Base-by-base conservation (phyloP, 2,797 vertebrate genomes). In the Numenius phaeopus region DNA sequence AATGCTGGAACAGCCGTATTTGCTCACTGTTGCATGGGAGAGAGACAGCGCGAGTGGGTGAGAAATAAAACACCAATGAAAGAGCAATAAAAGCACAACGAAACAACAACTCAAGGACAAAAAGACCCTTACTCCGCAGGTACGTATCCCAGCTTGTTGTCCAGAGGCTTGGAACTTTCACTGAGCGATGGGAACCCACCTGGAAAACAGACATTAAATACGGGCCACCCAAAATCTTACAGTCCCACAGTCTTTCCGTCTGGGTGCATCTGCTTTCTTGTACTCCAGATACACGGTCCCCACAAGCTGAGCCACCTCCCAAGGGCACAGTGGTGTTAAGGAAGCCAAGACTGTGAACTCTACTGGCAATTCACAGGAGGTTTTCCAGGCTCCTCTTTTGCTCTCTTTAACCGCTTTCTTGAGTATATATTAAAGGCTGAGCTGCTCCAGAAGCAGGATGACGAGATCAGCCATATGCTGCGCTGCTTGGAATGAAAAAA, bases 1-100 rank as follows among this genome's bases (percentile, higher is more conserved):
- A 66, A 11, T n/a, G 97, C 59, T 97, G 97, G 92, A 98, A 91
- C 81, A 92, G 91, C 23, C 84, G 97, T 29, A 98, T 78, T 57
- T 98, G 98, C 78, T 99, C 98, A 3, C 99, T 99, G 64, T 26
- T 5, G 44, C 59, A 50, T 7, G 50, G 58, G 20, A 81, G 39
- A 89, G 59, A 44, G 44, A 27, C 6, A 5, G 16, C 8, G 0
- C 19, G 7, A 72, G 59, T 37, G 30, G 14, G n/a, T 15, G 76
- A 44, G 17, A 21, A 90, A 26, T 22, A 23, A 13, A 11, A 64
- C 52, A 57, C n/a, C 52, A 59, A 21, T 7, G 22, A 26, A 57
- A 44, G 30, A 40, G 49, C 58, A 17, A 27, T 27, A 39, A 37
- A 39, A 61, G 58, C 77, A 10, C 66, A 73, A 9, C 0, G 11